Evolutionary conservation across 2,797 vertebrate species (phyloP).

Genomic region (Emydoidea blandingii): DNA sequence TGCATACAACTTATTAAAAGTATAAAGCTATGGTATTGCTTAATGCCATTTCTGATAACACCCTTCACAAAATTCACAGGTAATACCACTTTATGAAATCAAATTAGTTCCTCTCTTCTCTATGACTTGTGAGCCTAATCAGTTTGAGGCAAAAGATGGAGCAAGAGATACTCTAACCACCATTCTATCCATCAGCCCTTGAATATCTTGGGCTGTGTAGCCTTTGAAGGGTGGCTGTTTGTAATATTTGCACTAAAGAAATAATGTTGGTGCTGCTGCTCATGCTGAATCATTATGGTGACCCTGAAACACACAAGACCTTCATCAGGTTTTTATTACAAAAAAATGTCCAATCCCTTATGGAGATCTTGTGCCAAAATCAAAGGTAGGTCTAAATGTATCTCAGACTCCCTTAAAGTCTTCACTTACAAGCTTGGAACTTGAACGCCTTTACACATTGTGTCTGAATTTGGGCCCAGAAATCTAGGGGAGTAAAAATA

Average conservation of each 20-base stretch:
- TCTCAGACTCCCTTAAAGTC: background rate
- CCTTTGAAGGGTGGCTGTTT: background rate
- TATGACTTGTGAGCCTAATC: background rate
- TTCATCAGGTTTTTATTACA: background rate
- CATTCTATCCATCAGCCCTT: rapidly evolving
- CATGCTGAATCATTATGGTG: background rate
- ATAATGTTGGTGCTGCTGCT: background rate
- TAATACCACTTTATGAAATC: background rate
- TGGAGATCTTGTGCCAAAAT: background rate
- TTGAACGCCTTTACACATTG: background rate
- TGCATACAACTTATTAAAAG: background rate
- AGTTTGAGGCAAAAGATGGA: background rate
- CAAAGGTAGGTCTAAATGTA: background rate
- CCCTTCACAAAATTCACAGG: background rate
- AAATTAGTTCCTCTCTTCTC: background rate
- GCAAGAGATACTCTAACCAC: rapidly evolving
- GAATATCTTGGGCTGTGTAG: background rate
- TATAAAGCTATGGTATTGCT: background rate
- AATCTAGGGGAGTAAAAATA: background rate
- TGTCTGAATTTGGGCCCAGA: background rate
- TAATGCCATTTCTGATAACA: background rate
- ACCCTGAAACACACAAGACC: background rate
- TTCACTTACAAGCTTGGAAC: background rate
- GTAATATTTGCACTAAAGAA: rapidly evolving
- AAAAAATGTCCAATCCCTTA: background rate